These are phyloP conservation scores for Cyprinella venusta DNA, from an alignment of 2,797 vertebrate genomes.

Conservation along the genomic window DNA sequence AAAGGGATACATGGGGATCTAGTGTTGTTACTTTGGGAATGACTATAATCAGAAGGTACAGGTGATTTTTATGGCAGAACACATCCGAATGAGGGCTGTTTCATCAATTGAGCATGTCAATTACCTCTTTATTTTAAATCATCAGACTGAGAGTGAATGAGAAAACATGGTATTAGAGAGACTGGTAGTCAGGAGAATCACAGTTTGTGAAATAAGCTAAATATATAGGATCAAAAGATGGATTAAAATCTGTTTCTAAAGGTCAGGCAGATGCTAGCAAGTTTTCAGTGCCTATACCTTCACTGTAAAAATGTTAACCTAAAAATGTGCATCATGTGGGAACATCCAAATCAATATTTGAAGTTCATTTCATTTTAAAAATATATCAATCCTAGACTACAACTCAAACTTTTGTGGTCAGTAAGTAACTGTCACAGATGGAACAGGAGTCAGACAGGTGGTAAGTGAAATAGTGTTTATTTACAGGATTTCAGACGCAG, in stretches of 20 bases:
- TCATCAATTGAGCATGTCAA: constrained; percentile 8
- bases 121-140: constrained; percentile 12
- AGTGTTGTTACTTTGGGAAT: neutral
- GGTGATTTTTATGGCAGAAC: constrained; percentile 15
- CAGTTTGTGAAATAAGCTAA: constrained; percentile 40
- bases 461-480: too few relatives aligned
- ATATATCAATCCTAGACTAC: neutral
- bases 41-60: neutral
- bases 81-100: constrained; percentile 27
- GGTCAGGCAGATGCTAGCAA: constrained; percentile 44
- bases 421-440: too few relatives aligned
- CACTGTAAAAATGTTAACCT: constrained; percentile 11
- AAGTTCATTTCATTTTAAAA: neutral
- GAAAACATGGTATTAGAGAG: neutral
- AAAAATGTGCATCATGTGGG: neutral
- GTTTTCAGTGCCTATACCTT: neutral
- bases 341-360: neutral
- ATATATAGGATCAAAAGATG: constrained; percentile 26
- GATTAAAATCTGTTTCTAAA: constrained; percentile 50
- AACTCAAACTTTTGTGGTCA: too few relatives aligned
- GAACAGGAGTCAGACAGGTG: too few relatives aligned
- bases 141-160: constrained; percentile 20
- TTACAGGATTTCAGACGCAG: too few relatives aligned
- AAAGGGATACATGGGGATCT: neutral
- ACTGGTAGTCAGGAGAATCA: neutral